Evolutionary conservation across 2,888 invertebrate species (phyloP), one percentile per base, ranked within the genome.

Genomic region (Tipula confusa): DNA sequence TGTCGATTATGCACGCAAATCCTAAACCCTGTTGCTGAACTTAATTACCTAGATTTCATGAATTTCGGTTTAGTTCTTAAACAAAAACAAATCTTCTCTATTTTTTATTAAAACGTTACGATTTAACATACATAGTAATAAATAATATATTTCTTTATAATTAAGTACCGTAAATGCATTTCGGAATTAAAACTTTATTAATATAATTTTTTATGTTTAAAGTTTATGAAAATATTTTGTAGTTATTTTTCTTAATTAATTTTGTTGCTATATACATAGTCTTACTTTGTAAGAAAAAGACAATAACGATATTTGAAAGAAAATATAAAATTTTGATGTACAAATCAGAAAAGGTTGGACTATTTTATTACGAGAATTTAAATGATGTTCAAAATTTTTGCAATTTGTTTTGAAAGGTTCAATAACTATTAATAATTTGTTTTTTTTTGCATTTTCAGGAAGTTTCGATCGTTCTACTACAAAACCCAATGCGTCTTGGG

Each of bases 101-200:
- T 64, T 64, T 64, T 64, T 64, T 18, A 64, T 64, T 64, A 64
- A 64, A 24, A 18, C 18, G 24, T 24, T 64, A 64, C 24, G 11
- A 24, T 64, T 64, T 24, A 64, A n/a, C n/a, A n/a, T n/a, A n/a
- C n/a, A n/a, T n/a, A n/a, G n/a, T n/a, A n/a, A n/a, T n/a, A n/a
- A n/a, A n/a, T n/a, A n/a, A 64, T 64, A 64, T 64, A 64, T 64
- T 64, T 64, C 24, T 64, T 24, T 64, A 64, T 64, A n/a, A n/a
- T 64, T 64, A 24, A 64, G 64, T 24, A 64, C 6, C 24, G 64
- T 24, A 64, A 64, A 24, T 24, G 24, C 18, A 64, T 64, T 64
- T 64, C 13, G 64, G 9, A 64, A 9, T 15, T 15, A 7, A 24
- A 9, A 64, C 48, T 64, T 64, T 64, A 64, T 64, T 24, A 24